Base-by-base conservation (phyloP, 2,797 vertebrate genomes). In the Enteromius afrohamiltoni region DNA sequence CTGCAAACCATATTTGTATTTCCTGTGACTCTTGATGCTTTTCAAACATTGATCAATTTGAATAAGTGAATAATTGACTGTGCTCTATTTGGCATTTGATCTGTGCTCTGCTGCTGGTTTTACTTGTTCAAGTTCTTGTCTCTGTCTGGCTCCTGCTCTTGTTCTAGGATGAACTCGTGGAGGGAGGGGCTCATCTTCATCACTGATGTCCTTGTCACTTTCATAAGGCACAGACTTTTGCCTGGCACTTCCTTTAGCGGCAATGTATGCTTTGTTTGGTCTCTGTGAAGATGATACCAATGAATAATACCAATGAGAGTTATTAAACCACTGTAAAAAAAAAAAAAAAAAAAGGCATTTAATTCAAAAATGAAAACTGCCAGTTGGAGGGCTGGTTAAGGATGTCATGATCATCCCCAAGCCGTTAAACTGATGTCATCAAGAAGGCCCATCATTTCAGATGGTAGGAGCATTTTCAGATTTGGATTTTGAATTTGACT, bases 41-140 rank as follows among this genome's bases (percentile, higher is more conserved):
- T 69, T 55, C 42, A 26, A 58, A 51, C n/a, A 55, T 49, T 8
- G 9, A 82, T 26, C 42, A 51, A 37, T 58, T 58, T 69, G 5
- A 29, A 16, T 55, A 76, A 77, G 29, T 55, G 23, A 68, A 45
- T 69, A 42, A 68, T 34, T 68, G 23, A 77, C 65, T 76, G 23
- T 67, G 31, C 31, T 55, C 37, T 76, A 65, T 83, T 75, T 82
- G 71, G 26, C 7, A 45, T 53, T 82, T 82, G 31, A 19, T 53
- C 26, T 60, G 51, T 78, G 65, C 21, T 78, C 40, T n/a, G 51
- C 37, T 60, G 53, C 53, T 70, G 74, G 83, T 21, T 80, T 88
- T 88, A 88, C 86, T 85, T 88, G 70, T 79, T 84, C 21, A 13
- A 13, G 77, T 77, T 62, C 85, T n/a, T 82, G 70, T 71, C 11